phyloP scores from a whole-genome alignment of 2,888 invertebrate species.

The Sisyra nigra region DNA sequence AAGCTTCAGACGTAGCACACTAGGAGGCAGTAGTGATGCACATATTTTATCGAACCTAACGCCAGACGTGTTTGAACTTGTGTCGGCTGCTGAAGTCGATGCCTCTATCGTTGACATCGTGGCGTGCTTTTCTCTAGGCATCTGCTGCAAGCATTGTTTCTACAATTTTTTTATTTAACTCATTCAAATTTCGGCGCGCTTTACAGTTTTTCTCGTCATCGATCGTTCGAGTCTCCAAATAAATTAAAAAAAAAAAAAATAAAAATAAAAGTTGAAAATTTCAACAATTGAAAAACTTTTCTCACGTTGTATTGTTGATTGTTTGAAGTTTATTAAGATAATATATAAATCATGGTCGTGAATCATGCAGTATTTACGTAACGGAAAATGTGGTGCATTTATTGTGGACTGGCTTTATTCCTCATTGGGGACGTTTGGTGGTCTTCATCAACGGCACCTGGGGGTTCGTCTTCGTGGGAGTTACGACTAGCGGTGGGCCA shows the following conservation, averaged over 20 bases:
- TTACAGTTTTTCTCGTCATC: not conserved
- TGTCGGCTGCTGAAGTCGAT: conserved; percentile 14
- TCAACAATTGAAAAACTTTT: too few species aligned
- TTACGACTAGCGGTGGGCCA: conserved; percentile 11
- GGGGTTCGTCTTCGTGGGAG: conserved; percentile 14
- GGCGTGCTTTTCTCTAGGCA: too few species aligned
- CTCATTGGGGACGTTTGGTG: conserved; percentile 19
- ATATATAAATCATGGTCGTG: conserved; percentile 23
- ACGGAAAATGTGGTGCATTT: conserved; percentile 25
- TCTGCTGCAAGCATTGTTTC: too few species aligned
- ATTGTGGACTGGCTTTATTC: conserved; percentile 22
- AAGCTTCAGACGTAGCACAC: conserved; percentile 23
- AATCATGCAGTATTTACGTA: conserved; percentile 26
- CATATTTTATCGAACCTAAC: conserved; percentile 12
- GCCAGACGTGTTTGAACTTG: conserved; percentile 14
- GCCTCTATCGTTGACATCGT: not conserved
- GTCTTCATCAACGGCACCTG: conserved; percentile 19
- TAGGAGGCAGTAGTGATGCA: conserved; percentile 15
- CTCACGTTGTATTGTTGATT: too few species aligned
- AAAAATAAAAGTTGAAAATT: too few species aligned
- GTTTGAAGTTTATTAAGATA: not conserved
- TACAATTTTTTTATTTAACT: not conserved
- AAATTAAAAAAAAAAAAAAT: not conserved
- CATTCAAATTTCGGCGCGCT: not conserved
- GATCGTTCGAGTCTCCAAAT: not conserved